Evolutionary conservation across 2,797 vertebrate genomes (phyloP).

Genomic region (Pitangus sulphuratus): DNA sequence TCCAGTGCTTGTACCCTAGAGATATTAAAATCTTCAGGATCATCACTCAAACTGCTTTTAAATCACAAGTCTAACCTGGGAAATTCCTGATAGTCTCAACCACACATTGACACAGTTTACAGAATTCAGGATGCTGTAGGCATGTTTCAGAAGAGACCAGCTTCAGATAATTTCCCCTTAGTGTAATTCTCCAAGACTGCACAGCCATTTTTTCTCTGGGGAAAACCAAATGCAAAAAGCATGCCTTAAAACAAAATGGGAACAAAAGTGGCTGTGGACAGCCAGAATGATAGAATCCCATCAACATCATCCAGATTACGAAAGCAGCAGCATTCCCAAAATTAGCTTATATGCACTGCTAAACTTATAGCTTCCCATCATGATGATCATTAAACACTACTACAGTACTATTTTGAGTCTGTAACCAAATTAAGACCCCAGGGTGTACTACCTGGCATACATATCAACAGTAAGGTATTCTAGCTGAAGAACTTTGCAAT

Average conservation of each 20-base stretch:
- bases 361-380: not conserved
- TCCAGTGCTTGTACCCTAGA: not conserved
- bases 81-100: not conserved
- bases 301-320: fast-evolving
- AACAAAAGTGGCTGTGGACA: not conserved
- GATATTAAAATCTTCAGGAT: not conserved
- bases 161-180: not conserved
- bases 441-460: not conserved
- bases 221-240: not conserved
- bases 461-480: not conserved
- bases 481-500: not conserved
- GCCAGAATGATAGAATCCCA: not conserved
- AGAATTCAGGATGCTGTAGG: not conserved
- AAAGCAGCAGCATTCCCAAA: not conserved
- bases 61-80: not conserved
- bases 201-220: not conserved
- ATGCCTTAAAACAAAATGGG: not conserved
- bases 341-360: not conserved
- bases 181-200: not conserved
- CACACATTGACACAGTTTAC: not conserved
- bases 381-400: not conserved
- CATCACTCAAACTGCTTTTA: not conserved
- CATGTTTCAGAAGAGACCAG: not conserved
- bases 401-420: not conserved
- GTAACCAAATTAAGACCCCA: not conserved